Base-by-base conservation (phyloP, 2,113 vertebrate species). In the Onychostoma macrolepis region DNA sequence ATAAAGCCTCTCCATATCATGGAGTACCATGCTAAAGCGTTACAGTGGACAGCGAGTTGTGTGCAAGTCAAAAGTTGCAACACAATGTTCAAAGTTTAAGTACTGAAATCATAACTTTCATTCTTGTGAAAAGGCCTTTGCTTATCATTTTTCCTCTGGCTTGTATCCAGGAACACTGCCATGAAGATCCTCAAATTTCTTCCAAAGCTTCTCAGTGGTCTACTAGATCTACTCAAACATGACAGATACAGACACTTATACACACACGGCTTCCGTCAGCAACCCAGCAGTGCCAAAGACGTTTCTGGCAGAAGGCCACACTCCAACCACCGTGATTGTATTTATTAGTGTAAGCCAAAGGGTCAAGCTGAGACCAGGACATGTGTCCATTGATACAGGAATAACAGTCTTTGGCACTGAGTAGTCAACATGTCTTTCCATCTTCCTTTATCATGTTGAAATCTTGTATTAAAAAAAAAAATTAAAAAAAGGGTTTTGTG, bases 141-240 rank as follows among this genome's bases (percentile, higher is more conserved):
- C 33, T 67, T 21, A 48, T 28, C 1, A 76, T 76, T 7, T 26
- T 28, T 48, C 41, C 17, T 76, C 43, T 48, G n/a, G 43, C 24
- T 21, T 21, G 15, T 53, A 17, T 33, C 45, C 21, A 10, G 76
- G 28, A 53, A 53, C 28, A 33, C 2, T 53, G 13, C 26, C 75
- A 78, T 4, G 0, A 53, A 50, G 76, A 33, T 33, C 28, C 38
- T 75, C 19, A 75, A 75, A 6, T n/a, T 53, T 24, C 28, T 76
- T 82, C 74, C 69, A 85, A 17, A 88, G 30, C 83, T 81, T 74
- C 33, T 63, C 76, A 50, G 5, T 65, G 71, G n/a, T 81, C 53
- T 81, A 81, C 77, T 36, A 78, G 69, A 53, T 61, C 63, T 65
- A 85, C 36, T 61, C 76, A 91, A 90, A 90, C 88, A 88, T 85